Conservation (phyloP, 2,888 invertebrate genomes). For the Pemphredon lugubris region DNA sequence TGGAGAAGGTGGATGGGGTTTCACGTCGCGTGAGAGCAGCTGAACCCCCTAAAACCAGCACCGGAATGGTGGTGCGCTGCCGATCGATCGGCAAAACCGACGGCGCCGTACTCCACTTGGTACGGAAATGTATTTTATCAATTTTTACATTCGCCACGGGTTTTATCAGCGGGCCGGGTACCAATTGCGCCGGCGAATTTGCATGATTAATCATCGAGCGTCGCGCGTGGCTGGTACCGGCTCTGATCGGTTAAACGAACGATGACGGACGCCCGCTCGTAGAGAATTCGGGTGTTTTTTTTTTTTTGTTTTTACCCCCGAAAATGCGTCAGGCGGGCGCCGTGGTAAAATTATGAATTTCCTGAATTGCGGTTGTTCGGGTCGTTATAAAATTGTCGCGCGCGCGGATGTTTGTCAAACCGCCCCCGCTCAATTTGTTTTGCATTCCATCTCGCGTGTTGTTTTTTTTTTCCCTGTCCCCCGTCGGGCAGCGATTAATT, state of each 20-base stretch:
- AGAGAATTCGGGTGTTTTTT: constrained; percentile 26
- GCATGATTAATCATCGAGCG: constrained; percentile 62
- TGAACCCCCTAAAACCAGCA: constrained; percentile 37
- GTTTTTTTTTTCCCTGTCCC: no score
- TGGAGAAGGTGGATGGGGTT: constrained; percentile 9
- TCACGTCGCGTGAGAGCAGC: constrained; percentile 48
- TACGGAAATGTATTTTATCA: constrained; percentile 59
- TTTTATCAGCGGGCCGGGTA: constrained; percentile 36
- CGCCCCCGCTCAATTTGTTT: neutral
- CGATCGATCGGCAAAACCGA: constrained; percentile 56
- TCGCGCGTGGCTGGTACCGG: constrained; percentile 54
- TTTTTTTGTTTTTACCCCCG: no score
- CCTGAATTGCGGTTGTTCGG: constrained; percentile 20
- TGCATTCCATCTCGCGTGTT: neutral
- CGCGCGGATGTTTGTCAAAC: no score
- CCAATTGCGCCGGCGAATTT: constrained; percentile 55
- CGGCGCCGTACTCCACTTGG: constrained; percentile 53
- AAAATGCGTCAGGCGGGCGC: constrained; percentile 45
- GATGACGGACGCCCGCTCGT: constrained; percentile 47
- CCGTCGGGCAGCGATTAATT: no score
- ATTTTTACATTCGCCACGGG: constrained; percentile 55
- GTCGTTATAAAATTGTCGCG: neutral
- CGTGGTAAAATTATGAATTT: constrained; percentile 56
- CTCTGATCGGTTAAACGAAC: constrained; percentile 57
- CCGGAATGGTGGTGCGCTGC: constrained; percentile 30